Conservation (phyloP, 2,113 vertebrate species). For the Beaufortia kweichowensis region DNA sequence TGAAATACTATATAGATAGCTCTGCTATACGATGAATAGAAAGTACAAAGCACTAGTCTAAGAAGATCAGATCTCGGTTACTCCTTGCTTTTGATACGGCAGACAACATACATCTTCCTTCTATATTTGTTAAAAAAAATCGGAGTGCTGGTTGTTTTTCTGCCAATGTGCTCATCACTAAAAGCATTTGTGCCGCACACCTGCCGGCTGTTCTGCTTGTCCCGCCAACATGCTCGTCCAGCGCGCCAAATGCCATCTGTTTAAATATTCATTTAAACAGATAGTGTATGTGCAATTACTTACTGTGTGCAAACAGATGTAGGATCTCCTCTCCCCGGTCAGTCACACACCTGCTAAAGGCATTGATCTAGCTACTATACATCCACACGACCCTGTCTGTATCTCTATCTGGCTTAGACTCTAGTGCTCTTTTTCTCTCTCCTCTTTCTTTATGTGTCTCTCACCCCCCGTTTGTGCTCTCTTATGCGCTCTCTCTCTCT, state of each 20-base stretch:
- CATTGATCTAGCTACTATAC: constrained; percentile 17
- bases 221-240: background rate
- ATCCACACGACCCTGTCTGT: constrained; percentile 4
- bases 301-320: constrained; percentile 9
- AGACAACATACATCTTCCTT: background rate
- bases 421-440: constrained; percentile 42
- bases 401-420: background rate
- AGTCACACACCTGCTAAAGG: constrained; percentile 18
- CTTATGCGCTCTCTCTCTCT: background rate
- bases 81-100: background rate
- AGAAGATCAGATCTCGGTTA: constrained; percentile 25
- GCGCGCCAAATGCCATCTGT: constrained; percentile 5
- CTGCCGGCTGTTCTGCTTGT: constrained; percentile 42
- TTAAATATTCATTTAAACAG: constrained; percentile 11
- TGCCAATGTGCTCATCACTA: constrained; percentile 19
- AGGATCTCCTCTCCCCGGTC: constrained; percentile 15
- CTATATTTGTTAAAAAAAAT: constrained; percentile 32
- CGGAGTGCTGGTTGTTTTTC: background rate
- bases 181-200: constrained; percentile 48
- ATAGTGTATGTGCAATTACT: constrained; percentile 23
- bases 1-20: too few species aligned
- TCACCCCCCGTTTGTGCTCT: constrained; percentile 23
- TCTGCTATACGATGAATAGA: background rate
- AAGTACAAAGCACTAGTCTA: constrained; percentile 25
- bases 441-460: constrained; percentile 25